Base-by-base conservation (phyloP, 2,113 vertebrate genomes). In the Recurvirostra avosetta region DNA sequence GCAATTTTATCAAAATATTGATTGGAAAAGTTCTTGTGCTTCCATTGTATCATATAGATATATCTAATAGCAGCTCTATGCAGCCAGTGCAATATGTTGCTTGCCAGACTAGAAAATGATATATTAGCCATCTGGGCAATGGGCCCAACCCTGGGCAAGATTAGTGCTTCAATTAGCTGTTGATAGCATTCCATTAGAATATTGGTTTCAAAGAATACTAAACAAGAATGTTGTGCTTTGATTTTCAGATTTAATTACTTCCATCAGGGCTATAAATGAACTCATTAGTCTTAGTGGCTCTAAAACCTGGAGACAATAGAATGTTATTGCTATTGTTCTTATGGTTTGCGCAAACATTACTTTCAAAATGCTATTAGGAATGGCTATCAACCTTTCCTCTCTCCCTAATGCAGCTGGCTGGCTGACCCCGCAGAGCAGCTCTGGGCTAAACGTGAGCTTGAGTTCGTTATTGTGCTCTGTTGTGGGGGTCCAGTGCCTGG, bases 231-330 rank as follows among this genome's bases (percentile, higher is more conserved):
- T 97, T 96, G 96, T 97, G 96, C 97, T 98, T 98, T 97, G 97
- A 97, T 98, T 97, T 97, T 97, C 96, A 97, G 96, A 97, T 98
- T 98, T 99, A 99, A 99, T 99, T 98, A 99, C 98, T 98, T 98
- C 98, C 97, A 98, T 98, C 98, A 98, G 98, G 98, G 98, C 98
- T 98, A 98, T 98, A 98, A 98, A 99, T 98, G 98, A 99, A 98
- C 98, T 98, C 98, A 98, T 99, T 99, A 99, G 98, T 98, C 98
- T 98, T 98, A 98, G 98, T 97, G 97, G 98, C 98, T 97, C 97
- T 90, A 95, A 98, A 96, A 80, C 92, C 94, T 68, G 41, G 86
- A 96, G 97, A 97, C 97, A 97, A 97, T 96, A 62, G 88, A 86
- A 78, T 38, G 92, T 96, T 97, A 97, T 91, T 97, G 97, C 91